Base-by-base conservation (phyloP, 2,113 vertebrate genomes). In the Pholis gunnellus region DNA sequence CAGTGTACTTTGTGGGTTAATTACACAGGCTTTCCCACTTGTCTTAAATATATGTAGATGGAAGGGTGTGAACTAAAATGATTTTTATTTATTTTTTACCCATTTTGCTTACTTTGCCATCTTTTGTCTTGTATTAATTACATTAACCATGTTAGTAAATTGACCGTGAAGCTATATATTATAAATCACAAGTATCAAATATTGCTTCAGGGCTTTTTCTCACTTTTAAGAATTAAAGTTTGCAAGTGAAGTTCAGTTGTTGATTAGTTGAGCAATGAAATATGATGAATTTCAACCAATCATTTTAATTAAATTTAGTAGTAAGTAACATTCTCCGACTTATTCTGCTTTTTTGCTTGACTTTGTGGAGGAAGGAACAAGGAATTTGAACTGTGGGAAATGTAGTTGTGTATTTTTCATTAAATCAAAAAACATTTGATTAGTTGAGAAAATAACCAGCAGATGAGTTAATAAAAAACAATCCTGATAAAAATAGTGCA, bases 1-100 rank as follows among this genome's bases (percentile, higher is more conserved):
- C 88, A 68, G 84, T 71, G 64, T 73, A 86, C 84, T 87, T 90
- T 88, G 84, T 85, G 81, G 84, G 86, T 93, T 90, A 88, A 93
- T 90, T 92, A 83, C 83, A 15, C 68, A 59, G 36, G 8, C 25
- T 61, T 78, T 60, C 77, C 81, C 67, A 78, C 69, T 44, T 69
- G n/a, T 54, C 13, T 63, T 29, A 67, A 22, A 20, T n/a, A 40
- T 8, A 5, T 38, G 65, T 18, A 0, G 40, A 64, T 29, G 25
- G 40, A 56, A 8, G 31, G 4, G 17, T 25, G 69, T 60, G 71
- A 56, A 52, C 44, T 63, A 25, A 66, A 78, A 52, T 36, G 0
- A 14, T 29, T 60, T 27, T 22, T 25, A 20, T 17, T 42, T 3
- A 27, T 25, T 63, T 44, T 60, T 2, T 20, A 40, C 17, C 5